These are phyloP conservation scores for Tyria jacobaeae DNA, from an alignment of 2,888 invertebrate genomes.

Conservation along the genomic window DNA sequence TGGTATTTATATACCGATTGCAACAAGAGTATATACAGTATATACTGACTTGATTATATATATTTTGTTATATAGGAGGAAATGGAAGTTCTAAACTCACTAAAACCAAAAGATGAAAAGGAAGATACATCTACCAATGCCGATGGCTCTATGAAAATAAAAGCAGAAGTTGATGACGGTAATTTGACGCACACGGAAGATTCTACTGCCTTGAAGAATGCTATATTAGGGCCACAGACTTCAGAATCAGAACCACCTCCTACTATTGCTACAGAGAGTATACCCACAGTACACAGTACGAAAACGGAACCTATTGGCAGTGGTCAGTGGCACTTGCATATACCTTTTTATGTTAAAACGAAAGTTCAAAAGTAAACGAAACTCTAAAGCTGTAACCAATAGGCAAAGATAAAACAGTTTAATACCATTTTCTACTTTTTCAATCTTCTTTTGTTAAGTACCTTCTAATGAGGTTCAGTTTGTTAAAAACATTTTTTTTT, in stretches of 20 bases:
- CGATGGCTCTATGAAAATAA: slow-evolving; percentile 64
- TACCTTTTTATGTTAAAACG: background rate
- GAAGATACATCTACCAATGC: slow-evolving; percentile 65
- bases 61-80: slow-evolving; percentile 83
- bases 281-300: slow-evolving; percentile 68
- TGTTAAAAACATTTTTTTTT: too few relatives aligned
- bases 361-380: too few relatives aligned
- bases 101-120: slow-evolving; percentile 89
- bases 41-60: background rate
- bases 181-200: slow-evolving; percentile 79
- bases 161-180: slow-evolving; percentile 70
- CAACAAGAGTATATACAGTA: background rate
- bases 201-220: slow-evolving; percentile 79
- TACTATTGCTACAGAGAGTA: slow-evolving; percentile 57
- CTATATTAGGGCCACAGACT: slow-evolving; percentile 77
- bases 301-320: slow-evolving; percentile 72
- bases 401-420: too few relatives aligned
- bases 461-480: too few relatives aligned
- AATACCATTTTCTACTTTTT: too few relatives aligned
- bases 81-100: slow-evolving; percentile 89
- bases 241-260: slow-evolving; percentile 61
- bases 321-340: slow-evolving; percentile 53
- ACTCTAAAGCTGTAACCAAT: too few relatives aligned
- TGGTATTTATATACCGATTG: background rate
- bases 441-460: too few relatives aligned